A percentile compares a stretch with the other conserved stretches of the same genome.
These are phyloP conservation scores for Tragopan temminckii DNA, from an alignment of 2,797 vertebrate genomes.

Conservation along the genomic window DNA sequence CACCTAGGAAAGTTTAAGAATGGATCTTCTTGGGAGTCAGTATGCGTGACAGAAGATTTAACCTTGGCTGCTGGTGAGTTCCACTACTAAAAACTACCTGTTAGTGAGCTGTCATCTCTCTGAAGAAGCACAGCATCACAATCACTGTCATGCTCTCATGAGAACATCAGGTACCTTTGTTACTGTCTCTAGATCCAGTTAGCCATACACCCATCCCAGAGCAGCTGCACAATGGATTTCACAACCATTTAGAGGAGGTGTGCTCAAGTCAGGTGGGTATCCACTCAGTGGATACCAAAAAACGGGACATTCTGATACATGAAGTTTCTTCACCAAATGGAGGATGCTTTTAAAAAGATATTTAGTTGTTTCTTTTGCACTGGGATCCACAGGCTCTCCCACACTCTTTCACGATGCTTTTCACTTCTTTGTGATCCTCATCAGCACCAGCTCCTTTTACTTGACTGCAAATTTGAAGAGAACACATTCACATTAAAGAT, in stretches of 20 bases:
- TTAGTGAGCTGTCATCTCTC: background rate
- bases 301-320: background rate
- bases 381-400: background rate
- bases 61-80: background rate
- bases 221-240: background rate
- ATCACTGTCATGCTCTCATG: background rate
- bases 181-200: background rate
- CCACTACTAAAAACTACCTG: background rate
- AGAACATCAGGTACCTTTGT: background rate
- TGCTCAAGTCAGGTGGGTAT: background rate
- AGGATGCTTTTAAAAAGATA: background rate
- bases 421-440: background rate
- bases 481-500: background rate
- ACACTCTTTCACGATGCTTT: background rate
- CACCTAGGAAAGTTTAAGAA: background rate
- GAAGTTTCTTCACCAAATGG: background rate
- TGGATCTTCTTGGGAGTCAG: background rate
- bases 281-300: background rate
- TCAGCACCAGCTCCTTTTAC: background rate
- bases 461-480: background rate
- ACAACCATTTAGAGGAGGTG: background rate
- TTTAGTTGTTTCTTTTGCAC: background rate
- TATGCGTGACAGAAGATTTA: background rate
- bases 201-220: background rate
- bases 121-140: background rate